A percentile compares a stretch with the other conserved stretches of the same genome.
phyloP scores from a whole-genome alignment of 2,797 vertebrate species.

The Tenualosa thibaudeaui region DNA sequence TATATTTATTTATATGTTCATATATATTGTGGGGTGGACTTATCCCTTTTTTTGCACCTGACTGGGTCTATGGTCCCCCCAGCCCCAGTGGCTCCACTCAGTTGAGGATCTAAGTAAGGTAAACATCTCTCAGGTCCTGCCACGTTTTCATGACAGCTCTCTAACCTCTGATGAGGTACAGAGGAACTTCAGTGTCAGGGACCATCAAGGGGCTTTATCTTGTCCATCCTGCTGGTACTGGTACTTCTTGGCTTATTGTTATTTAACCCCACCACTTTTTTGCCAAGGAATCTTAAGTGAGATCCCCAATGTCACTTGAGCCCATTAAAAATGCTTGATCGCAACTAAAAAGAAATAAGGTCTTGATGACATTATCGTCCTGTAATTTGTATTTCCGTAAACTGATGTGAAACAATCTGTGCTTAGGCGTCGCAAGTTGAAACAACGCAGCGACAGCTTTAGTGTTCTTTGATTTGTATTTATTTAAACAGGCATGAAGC shows the following conservation, averaged over 20 bases:
- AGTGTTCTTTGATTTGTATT: conserved; percentile 43
- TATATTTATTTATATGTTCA: too few relatives aligned
- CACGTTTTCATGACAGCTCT: background rate
- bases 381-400: background rate
- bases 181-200: background rate
- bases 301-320: background rate
- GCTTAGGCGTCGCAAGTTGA: background rate
- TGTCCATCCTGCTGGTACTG: background rate
- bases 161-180: background rate
- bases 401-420: background rate
- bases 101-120: background rate
- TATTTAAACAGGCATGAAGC: conserved; percentile 44
- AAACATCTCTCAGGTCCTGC: background rate
- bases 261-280: background rate
- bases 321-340: background rate
- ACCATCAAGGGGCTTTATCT: background rate
- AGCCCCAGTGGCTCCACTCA: too few relatives aligned
- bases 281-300: background rate
- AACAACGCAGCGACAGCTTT: conserved; percentile 5
- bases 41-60: too few relatives aligned
- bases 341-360: background rate
- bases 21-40: too few relatives aligned
- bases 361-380: background rate
- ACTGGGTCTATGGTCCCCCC: too few relatives aligned
- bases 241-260: background rate